Evolutionary conservation across 2,888 invertebrate genomes (phyloP).

Genomic region (Clostera curtula): DNA sequence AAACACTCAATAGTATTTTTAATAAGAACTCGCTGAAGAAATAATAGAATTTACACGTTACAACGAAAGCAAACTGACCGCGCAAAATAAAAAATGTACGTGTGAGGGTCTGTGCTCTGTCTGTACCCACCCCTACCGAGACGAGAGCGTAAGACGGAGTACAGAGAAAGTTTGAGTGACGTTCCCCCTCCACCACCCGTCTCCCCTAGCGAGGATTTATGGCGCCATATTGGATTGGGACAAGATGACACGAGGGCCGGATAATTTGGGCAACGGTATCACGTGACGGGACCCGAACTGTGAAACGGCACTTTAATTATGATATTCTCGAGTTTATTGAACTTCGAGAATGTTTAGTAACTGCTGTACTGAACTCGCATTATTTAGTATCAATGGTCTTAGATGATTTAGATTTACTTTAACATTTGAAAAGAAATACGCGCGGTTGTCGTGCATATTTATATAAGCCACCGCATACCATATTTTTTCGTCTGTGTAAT

Average conservation of each 20-base stretch:
- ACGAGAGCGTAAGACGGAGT: conserved; percentile 69
- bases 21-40: no score
- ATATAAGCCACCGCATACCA: not conserved
- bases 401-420: not conserved
- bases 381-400: conserved; percentile 16
- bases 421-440: not conserved
- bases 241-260: conserved; percentile 74
- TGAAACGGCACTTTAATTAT: conserved; percentile 72
- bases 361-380: conserved; percentile 6
- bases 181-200: conserved; percentile 57
- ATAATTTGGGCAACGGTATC: conserved; percentile 74
- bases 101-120: conserved; percentile 37
- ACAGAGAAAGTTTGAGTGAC: conserved; percentile 76
- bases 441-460: not conserved
- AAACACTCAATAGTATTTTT: no score
- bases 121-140: conserved; percentile 60
- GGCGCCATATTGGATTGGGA: conserved; percentile 76
- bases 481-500: not conserved
- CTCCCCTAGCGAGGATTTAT: conserved; percentile 66
- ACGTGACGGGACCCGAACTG: conserved; percentile 63
- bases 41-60: conserved; percentile 28
- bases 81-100: conserved; percentile 36
- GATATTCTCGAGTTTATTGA: conserved; percentile 55
- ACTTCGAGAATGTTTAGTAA: conserved; percentile 19
- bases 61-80: conserved; percentile 26